Conservation (phyloP, 2,797 vertebrate genomes). For the Pelobates cultripes region DNA sequence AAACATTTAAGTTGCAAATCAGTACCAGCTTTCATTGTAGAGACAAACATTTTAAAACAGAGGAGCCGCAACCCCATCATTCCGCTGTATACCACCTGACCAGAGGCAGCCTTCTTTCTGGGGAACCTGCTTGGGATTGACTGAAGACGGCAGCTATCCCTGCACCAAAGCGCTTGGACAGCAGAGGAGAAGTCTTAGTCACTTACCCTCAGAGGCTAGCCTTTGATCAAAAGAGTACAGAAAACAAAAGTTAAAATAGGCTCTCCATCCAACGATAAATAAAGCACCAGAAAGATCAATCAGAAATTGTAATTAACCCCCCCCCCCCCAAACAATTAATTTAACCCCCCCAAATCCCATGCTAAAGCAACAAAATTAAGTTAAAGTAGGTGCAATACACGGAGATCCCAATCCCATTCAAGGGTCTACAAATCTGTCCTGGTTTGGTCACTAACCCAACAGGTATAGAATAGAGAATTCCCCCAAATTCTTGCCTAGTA, state of each 20-base stretch:
- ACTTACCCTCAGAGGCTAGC: conserved; percentile 88
- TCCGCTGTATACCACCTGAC: conserved; percentile 81
- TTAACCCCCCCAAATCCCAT: no score
- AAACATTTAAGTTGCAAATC: conserved; percentile 6
- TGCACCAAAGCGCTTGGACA: conserved; percentile 82
- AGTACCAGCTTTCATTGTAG: conserved; percentile 18
- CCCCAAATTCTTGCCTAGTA: background rate
- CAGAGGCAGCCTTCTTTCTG: conserved; percentile 81
- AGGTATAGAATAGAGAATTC: background rate
- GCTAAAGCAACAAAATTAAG: no score
- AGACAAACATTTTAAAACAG: conserved; percentile 54
- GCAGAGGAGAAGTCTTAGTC: conserved; percentile 87
- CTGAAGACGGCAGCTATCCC: conserved; percentile 84
- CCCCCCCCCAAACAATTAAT: background rate
- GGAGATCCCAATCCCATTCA: no score
- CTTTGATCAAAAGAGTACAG: conserved; percentile 87
- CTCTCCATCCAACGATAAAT: conserved; percentile 73
- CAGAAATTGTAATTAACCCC: conserved; percentile 69
- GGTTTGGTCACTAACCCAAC: background rate
- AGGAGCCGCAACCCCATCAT: conserved; percentile 76
- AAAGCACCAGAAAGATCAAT: conserved; percentile 81
- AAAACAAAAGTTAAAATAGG: conserved; percentile 85
- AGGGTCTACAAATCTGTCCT: no score
- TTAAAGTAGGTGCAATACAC: no score
- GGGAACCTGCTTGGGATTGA: conserved; percentile 80